phyloP scores from a whole-genome alignment of 2,888 invertebrate genomes.

The Miltochrista miniata region DNA sequence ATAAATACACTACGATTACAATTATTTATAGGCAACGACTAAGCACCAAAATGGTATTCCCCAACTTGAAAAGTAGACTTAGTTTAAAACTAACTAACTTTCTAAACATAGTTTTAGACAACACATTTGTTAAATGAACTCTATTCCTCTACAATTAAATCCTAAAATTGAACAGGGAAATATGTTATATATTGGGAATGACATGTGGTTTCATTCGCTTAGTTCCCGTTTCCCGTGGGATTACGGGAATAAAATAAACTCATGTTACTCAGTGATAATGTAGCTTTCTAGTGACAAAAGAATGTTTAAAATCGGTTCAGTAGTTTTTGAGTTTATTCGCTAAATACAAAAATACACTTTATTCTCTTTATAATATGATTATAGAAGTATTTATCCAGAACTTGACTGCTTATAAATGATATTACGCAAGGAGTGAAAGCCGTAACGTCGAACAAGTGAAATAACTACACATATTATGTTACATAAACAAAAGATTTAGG shows the following conservation, averaged over 20 bases:
- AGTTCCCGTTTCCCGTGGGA: too few species aligned
- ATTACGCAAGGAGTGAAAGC: conserved; percentile 38
- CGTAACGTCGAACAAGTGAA: conserved; percentile 20
- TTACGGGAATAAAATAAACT: too few species aligned
- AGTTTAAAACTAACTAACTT: not conserved
- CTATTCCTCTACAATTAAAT: not conserved
- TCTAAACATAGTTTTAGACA: not conserved
- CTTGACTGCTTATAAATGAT: conserved; percentile 5
- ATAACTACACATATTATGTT: conserved; percentile 32
- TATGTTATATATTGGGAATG: not conserved
- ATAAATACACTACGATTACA: not conserved
- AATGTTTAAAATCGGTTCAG: too few species aligned
- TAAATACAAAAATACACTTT: too few species aligned
- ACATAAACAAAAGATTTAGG: conserved; percentile 27
- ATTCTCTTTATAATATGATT: too few species aligned
- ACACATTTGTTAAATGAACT: not conserved
- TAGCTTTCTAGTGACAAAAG: too few species aligned
- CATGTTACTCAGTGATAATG: too few species aligned
- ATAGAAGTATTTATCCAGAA: not conserved
- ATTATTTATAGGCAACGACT: not conserved
- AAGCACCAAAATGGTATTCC: not conserved
- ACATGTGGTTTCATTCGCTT: too few species aligned
- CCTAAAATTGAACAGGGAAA: not conserved
- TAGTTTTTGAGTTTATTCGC: too few species aligned
- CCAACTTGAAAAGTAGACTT: not conserved